Evolutionary conservation across 1,140 invertebrate genomes (phyloP).

Genomic region (Drosophila ogumai): DNA sequence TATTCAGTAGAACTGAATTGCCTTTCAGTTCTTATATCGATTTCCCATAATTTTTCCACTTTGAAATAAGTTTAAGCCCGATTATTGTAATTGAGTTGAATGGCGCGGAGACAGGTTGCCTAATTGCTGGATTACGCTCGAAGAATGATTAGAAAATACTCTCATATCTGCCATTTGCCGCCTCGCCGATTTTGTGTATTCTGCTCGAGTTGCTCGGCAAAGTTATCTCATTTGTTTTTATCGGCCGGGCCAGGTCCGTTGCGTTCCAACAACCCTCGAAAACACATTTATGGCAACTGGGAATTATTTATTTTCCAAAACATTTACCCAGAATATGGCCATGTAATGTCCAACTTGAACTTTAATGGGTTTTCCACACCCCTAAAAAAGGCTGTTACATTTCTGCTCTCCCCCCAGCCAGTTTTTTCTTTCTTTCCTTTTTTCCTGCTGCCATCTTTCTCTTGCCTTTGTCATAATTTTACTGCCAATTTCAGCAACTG

Average conservation of each 20-base stretch:
- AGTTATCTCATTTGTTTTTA: constrained; percentile 55
- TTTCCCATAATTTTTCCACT: not conserved
- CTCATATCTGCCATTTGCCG: constrained; percentile 23
- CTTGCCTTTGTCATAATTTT: constrained; percentile 69
- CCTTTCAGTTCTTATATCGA: not conserved
- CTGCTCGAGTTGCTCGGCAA: constrained; percentile 29
- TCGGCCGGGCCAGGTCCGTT: constrained; percentile 7
- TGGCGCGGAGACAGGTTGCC: constrained; percentile 21
- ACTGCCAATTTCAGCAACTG: constrained; percentile 73
- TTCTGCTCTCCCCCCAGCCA: constrained; percentile 10
- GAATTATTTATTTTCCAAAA: constrained; percentile 61
- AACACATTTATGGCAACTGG: constrained; percentile 50
- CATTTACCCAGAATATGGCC: constrained; percentile 58
- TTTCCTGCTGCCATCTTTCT: constrained; percentile 18
- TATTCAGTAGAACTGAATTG: not conserved
- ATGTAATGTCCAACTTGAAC: constrained; percentile 71
- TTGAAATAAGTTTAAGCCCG: constrained; percentile 6
- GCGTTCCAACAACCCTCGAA: constrained; percentile 21
- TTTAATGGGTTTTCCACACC: constrained; percentile 52
- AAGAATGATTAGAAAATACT: constrained; percentile 20
- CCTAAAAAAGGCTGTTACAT: constrained; percentile 21
- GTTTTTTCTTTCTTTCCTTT: constrained; percentile 5
- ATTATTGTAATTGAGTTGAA: constrained; percentile 30
- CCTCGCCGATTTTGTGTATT: constrained; percentile 20
- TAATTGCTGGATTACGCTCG: constrained; percentile 41